Percentiles rank a stretch among this genome's conserved stretches.
Evolutionary conservation across 1,140 invertebrate species (phyloP).

Genomic region (Apis dorsata): DNA sequence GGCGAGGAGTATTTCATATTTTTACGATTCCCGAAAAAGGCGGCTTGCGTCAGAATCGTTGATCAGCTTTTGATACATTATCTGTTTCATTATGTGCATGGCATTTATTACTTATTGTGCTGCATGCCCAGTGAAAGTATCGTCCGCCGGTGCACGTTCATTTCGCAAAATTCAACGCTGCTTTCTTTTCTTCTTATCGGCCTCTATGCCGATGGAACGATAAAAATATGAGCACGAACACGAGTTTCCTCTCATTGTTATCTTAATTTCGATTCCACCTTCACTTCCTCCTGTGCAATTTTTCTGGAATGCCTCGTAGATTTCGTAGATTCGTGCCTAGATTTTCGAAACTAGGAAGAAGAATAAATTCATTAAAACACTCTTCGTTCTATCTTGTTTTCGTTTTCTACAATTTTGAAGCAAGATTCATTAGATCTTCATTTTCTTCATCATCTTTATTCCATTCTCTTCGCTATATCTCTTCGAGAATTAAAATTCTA

Average conservation of each 20-base stretch:
- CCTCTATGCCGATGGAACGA: not conserved
- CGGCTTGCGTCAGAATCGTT: slow-evolving; percentile 35
- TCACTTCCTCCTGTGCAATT: not conserved
- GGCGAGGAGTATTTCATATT: slow-evolving; percentile 29
- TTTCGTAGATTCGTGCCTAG: not conserved
- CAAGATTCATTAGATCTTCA: no score
- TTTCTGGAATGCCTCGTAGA: not conserved
- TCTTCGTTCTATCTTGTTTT: no score
- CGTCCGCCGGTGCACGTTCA: not conserved
- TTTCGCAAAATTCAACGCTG: slow-evolving; percentile 35
- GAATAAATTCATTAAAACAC: no score
- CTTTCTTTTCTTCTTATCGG: slow-evolving; percentile 26
- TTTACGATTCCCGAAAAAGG: slow-evolving; percentile 34
- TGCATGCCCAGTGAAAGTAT: slow-evolving; percentile 34
- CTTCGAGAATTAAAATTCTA: no score
- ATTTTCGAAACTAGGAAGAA: no score
- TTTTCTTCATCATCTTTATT: no score
- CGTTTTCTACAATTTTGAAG: no score
- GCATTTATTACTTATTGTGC: slow-evolving; percentile 57
- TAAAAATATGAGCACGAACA: slow-evolving; percentile 10
- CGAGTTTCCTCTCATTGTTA: not conserved
- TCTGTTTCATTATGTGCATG: slow-evolving; percentile 40
- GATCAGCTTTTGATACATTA: slow-evolving; percentile 46
- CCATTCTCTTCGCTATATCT: no score
- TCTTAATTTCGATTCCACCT: not conserved